A percentile compares a stretch with the other conserved stretches of the same genome.
Conservation (phyloP, 2,888 invertebrate species). For the Lasioglossum lativentre region DNA sequence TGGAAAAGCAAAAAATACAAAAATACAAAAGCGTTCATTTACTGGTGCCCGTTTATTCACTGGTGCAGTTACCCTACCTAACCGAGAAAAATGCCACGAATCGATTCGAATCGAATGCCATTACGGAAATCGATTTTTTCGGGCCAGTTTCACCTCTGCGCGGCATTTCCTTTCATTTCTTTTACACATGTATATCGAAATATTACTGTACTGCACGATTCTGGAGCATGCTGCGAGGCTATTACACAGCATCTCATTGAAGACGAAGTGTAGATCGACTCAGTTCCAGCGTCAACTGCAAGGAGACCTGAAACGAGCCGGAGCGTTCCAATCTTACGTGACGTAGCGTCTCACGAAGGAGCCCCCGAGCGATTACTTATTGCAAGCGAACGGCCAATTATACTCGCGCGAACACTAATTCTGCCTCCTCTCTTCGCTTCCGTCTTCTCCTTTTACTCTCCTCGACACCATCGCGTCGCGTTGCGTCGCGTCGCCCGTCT, state of each 20-base stretch:
- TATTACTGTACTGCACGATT: neutral
- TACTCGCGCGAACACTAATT: constrained; percentile 58
- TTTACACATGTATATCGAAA: neutral
- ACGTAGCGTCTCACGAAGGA: constrained; percentile 40
- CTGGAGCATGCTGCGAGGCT: neutral
- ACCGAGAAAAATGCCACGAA: neutral
- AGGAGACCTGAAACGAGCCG: constrained; percentile 17
- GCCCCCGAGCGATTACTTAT: constrained; percentile 67
- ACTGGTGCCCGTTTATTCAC: too few species aligned
- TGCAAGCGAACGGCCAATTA: constrained; percentile 67
- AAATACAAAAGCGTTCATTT: too few species aligned
- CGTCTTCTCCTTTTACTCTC: constrained; percentile 40
- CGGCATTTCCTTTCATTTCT: neutral
- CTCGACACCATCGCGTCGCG: constrained; percentile 30
- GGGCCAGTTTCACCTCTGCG: neutral
- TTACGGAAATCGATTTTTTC: neutral
- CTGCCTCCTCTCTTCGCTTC: constrained; percentile 10
- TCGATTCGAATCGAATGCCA: too few species aligned
- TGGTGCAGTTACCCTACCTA: too few species aligned
- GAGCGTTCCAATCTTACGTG: constrained; percentile 38
- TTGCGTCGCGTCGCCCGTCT: constrained; percentile 5
- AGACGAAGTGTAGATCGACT: neutral
- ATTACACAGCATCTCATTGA: neutral
- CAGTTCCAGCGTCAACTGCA: constrained; percentile 19
- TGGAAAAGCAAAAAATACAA: too few species aligned